A percentile compares a stretch with the other conserved stretches of the same genome.
phyloP scores from a whole-genome alignment of 2,797 vertebrate species.

The Girardinus metallicus region DNA sequence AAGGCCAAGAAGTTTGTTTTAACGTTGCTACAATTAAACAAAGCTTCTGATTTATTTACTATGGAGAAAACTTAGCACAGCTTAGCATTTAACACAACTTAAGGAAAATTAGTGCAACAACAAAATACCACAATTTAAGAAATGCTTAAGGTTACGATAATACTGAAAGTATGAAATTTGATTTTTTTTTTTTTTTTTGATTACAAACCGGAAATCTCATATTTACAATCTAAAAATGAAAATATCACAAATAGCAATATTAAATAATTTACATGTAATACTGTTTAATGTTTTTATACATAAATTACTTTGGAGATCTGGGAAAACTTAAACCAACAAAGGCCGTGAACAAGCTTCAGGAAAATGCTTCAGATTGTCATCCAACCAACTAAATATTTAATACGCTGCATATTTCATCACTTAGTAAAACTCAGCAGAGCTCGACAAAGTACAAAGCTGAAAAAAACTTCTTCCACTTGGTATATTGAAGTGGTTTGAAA shows the following conservation, averaged over 20 bases:
- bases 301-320: background rate
- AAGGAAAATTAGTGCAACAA: too few species aligned
- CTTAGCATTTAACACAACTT: too few species aligned
- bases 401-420: background rate
- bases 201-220: background rate
- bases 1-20: too few species aligned
- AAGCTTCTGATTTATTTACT: too few species aligned
- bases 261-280: background rate
- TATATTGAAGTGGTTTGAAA: background rate
- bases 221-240: background rate
- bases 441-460: background rate
- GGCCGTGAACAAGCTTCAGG: background rate
- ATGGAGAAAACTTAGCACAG: too few species aligned
- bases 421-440: background rate
- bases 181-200: background rate
- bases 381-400: background rate
- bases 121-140: too few species aligned
- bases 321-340: background rate
- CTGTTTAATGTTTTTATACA: too few species aligned
- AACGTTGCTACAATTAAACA: too few species aligned
- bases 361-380: background rate
- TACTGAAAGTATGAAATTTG: background rate
- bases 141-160: too few species aligned
- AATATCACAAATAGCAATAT: background rate
- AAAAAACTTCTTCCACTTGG: background rate